Conservation (phyloP, 2,888 invertebrate genomes). For the Timandra comae region DNA sequence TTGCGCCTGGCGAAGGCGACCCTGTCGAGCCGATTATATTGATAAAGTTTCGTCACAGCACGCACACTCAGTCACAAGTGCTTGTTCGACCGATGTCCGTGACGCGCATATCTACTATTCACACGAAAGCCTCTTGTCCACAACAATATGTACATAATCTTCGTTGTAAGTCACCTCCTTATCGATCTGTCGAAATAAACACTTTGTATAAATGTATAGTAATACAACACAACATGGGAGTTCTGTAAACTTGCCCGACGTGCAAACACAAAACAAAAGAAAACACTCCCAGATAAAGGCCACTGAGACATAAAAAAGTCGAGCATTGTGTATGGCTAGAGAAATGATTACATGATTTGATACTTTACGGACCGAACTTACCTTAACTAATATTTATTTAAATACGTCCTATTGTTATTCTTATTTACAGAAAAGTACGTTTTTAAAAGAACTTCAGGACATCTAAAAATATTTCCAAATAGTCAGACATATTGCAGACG, state of each 20-base stretch:
- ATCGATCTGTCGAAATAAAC: slow-evolving; percentile 72
- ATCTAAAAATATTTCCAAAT: slow-evolving; percentile 76
- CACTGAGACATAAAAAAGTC: slow-evolving; percentile 74
- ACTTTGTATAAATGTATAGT: slow-evolving; percentile 50
- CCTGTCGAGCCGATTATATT: slow-evolving; percentile 23
- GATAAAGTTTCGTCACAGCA: slow-evolving; percentile 39
- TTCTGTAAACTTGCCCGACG: slow-evolving; percentile 58
- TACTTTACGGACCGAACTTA: slow-evolving; percentile 12
- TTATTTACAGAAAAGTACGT: background rate
- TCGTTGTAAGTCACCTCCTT: slow-evolving; percentile 57
- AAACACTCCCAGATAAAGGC: slow-evolving; percentile 73
- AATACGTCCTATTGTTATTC: background rate
- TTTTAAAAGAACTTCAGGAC: slow-evolving; percentile 16
- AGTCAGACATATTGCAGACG: slow-evolving; percentile 77
- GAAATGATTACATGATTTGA: slow-evolving; percentile 6
- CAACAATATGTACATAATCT: slow-evolving; percentile 55
- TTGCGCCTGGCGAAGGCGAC: slow-evolving; percentile 18
- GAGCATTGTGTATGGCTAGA: slow-evolving; percentile 42
- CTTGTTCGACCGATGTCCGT: slow-evolving; percentile 51
- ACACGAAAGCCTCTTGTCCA: slow-evolving; percentile 53
- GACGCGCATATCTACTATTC: slow-evolving; percentile 64
- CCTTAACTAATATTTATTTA: slow-evolving; percentile 7
- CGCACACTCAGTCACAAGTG: slow-evolving; percentile 46
- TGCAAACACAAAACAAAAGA: slow-evolving; percentile 69
- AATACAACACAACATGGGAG: slow-evolving; percentile 41